Evolutionary conservation across 1,140 invertebrate species (phyloP).

Genomic region (Scaptodrosophila lebanonensis): DNA sequence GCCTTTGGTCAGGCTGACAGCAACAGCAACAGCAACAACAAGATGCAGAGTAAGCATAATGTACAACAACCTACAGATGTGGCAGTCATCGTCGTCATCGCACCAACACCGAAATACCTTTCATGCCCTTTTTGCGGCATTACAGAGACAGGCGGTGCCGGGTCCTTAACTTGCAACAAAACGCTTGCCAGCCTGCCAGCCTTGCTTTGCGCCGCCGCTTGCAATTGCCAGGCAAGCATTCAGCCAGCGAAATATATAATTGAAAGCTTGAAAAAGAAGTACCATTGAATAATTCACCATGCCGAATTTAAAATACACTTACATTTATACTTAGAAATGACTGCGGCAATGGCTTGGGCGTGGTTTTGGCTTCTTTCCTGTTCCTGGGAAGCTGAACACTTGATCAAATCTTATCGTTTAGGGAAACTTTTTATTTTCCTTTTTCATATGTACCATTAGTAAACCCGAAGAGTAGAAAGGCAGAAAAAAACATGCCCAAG

Average conservation of each 20-base stretch:
- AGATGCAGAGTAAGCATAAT: slow-evolving; percentile 68
- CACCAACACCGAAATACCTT: slow-evolving; percentile 66
- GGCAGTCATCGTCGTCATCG: slow-evolving; percentile 24
- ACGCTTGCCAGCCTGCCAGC: slow-evolving; percentile 57
- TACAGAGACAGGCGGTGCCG: slow-evolving; percentile 12
- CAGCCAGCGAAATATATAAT: slow-evolving; percentile 61
- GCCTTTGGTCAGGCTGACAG: background rate
- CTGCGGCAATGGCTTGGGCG: too few relatives aligned
- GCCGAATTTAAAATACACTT: too few relatives aligned
- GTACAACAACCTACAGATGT: slow-evolving; percentile 36
- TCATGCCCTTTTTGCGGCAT: slow-evolving; percentile 65
- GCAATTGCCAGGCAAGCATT: too few relatives aligned
- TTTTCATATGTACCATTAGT: too few relatives aligned
- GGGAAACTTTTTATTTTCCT: too few relatives aligned
- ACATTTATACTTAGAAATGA: too few relatives aligned
- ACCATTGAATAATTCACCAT: too few relatives aligned
- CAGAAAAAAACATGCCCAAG: too few relatives aligned
- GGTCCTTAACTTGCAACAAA: slow-evolving; percentile 21
- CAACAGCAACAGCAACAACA: slow-evolving; percentile 51
- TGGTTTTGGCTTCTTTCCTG: too few relatives aligned
- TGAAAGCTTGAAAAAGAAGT: slow-evolving; percentile 74
- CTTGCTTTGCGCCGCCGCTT: slow-evolving; percentile 33
- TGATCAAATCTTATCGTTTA: too few relatives aligned
- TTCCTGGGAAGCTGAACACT: too few relatives aligned
- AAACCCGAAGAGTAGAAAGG: too few relatives aligned